Base-by-base conservation (phyloP, 2,888 invertebrate species). In the Meandrusa payeni region DNA sequence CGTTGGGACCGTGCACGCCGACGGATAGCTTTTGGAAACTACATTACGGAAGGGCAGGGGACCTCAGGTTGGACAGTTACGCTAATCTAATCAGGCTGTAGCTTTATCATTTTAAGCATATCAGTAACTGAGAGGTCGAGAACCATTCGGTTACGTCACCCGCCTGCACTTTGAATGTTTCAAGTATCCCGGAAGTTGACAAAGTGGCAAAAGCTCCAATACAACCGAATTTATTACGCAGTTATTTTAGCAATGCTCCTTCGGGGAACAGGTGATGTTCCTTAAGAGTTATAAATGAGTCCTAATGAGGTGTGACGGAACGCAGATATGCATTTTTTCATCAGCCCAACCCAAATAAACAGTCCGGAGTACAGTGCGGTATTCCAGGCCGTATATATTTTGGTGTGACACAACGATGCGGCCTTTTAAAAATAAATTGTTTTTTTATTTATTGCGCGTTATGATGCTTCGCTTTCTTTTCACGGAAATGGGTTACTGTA, bases 331-430 rank as follows among this genome's bases (percentile, higher is more conserved):
- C 29, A 43, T 29, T 37, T 37, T 43, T 31, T 43, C 42, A 31
- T 19, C 42, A 13, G 33, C 4, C 5, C 37, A 43, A 43, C 36
- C 37, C 24, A 37, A 37, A 41, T 28, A 41, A 34, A 41, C 41
- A 41, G 7, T 2, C 2, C 12, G 19, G 7, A 6, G 2, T 1
- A 12, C 10, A 5, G 9, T 28, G 22, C 20, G 20, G 37, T 46
- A 43, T 50, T 52, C 51, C 33, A 20, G 48, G 49, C 38, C n/a
- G n/a, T 48, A 44, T 52, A 56, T 57, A 54, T 55, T 51, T 60
- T 52, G 41, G 51, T 41, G 53, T 39, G 53, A 56, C 53, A 54
- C 24, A 26, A 24, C 2, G 15, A 3, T 15, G 23, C 11, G 15
- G 19, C 9, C 1, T 24, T 5, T 9, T 13, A 12, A 10, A 17